Percentiles rank a stretch among this genome's conserved stretches.
phyloP scores from a whole-genome alignment of 2,888 invertebrate species.

The Biston betularia region DNA sequence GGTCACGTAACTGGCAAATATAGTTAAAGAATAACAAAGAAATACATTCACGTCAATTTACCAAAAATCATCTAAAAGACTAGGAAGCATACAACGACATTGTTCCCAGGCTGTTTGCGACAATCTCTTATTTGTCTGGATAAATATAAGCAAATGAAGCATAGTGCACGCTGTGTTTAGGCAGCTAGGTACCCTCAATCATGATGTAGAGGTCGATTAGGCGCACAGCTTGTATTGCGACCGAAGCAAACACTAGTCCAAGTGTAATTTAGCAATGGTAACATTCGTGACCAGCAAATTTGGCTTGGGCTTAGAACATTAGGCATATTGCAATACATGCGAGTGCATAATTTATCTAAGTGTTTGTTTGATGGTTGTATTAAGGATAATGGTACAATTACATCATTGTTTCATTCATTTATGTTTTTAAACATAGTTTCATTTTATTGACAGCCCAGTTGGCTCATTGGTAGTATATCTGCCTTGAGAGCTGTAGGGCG shows the following conservation, averaged over 20 bases:
- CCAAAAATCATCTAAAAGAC: not conserved
- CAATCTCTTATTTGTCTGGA: not conserved
- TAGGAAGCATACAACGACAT: not conserved
- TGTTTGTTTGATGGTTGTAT: not conserved
- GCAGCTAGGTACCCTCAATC: conserved; percentile 4
- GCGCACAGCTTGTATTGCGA: conserved; percentile 11
- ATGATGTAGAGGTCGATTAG: conserved; percentile 21
- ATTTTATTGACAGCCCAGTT: too few relatives aligned
- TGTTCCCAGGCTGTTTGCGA: not conserved
- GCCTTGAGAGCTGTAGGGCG: too few relatives aligned
- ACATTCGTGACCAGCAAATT: conserved; percentile 7
- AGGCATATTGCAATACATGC: not conserved
- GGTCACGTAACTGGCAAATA: too few relatives aligned
- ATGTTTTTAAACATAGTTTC: too few relatives aligned
- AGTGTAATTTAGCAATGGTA: conserved; percentile 20
- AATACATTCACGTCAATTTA: not conserved
- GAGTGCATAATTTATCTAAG: not conserved
- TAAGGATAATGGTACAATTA: not conserved
- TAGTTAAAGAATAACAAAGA: too few relatives aligned
- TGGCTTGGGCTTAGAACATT: not conserved
- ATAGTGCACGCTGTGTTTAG: not conserved
- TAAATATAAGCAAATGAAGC: not conserved
- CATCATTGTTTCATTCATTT: too few relatives aligned
- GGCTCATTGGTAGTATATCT: too few relatives aligned
- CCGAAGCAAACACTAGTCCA: conserved; percentile 15